Conservation (phyloP, 1,140 invertebrate species). For the Acromyrmex heyeri region DNA sequence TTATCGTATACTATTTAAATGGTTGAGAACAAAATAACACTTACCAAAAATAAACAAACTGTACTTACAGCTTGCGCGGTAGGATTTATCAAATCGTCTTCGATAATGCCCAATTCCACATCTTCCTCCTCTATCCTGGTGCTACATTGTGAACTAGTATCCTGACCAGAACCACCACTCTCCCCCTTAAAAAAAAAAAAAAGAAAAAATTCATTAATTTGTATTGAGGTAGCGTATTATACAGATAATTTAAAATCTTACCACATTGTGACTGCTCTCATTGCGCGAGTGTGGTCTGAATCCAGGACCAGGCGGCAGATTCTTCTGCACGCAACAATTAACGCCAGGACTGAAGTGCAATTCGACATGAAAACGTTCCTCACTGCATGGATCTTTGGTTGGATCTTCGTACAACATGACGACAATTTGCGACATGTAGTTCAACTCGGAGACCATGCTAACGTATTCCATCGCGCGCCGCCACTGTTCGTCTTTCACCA, state of each 20-base stretch:
- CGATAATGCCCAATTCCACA: constrained; percentile 79
- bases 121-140: constrained; percentile 90
- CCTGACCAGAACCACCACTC: constrained; percentile 80
- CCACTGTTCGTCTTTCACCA: constrained; percentile 98
- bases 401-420: constrained; percentile 99
- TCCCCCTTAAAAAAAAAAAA: constrained; percentile 76
- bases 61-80: constrained; percentile 72
- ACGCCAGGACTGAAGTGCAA: constrained; percentile 99
- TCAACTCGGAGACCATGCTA: constrained; percentile 98
- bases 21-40: constrained; percentile 25
- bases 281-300: constrained; percentile 96
- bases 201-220: constrained; percentile 7
- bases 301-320: constrained; percentile 96
- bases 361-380: constrained; percentile 98
- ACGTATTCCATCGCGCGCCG: constrained; percentile 99
- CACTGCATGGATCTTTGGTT: constrained; percentile 96
- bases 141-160: constrained; percentile 85
- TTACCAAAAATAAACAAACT: not conserved
- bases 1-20: constrained; percentile 32
- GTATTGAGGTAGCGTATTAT: not conserved
- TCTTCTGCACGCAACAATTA: constrained; percentile 98
- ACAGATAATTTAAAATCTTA: constrained; percentile 67
- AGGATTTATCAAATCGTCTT: constrained; percentile 80
- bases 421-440: constrained; percentile 99
- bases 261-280: constrained; percentile 88